These are phyloP conservation scores for Germaria angustata DNA, from an alignment of 2,888 invertebrate species.

Conservation along the genomic window DNA sequence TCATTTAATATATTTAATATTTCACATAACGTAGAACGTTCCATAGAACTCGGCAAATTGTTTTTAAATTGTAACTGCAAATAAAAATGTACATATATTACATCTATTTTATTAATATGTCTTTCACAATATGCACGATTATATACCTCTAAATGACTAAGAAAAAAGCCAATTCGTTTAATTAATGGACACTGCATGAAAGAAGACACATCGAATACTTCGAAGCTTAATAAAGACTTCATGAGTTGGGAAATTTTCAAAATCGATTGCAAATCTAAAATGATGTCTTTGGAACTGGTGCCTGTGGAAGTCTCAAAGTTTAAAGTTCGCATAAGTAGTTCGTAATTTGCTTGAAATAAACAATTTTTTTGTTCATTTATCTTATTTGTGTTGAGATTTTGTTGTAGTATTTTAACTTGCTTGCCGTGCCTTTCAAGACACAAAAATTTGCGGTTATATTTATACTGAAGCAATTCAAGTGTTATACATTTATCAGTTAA, in stretches of 20 bases:
- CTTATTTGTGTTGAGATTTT: background rate
- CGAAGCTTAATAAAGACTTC: conserved; percentile 73
- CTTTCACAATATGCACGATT: no score
- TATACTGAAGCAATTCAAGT: conserved; percentile 71
- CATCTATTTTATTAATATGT: background rate
- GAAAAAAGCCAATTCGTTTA: conserved; percentile 76
- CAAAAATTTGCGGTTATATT: conserved; percentile 74
- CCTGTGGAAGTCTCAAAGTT: conserved; percentile 72
- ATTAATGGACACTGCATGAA: conserved; percentile 74
- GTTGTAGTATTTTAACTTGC: conserved; percentile 46
- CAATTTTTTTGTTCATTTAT: conserved; percentile 70
- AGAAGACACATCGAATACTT: conserved; percentile 71
- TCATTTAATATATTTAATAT: conserved; percentile 70
- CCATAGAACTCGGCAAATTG: conserved; percentile 65
- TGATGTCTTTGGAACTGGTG: conserved; percentile 67
- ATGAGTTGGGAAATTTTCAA: conserved; percentile 71
- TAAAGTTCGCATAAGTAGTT: conserved; percentile 74
- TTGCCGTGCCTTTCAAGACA: conserved; percentile 71
- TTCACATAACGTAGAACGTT: conserved; percentile 71
- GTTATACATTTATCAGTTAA: background rate
- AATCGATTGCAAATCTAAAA: conserved; percentile 71
- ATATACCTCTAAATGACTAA: conserved; percentile 76
- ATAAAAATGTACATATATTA: background rate
- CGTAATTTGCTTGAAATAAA: conserved; percentile 75
- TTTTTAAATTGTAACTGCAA: conserved; percentile 74